Conservation (phyloP, 2,888 invertebrate species). For the Cryptus viduatorius region DNA sequence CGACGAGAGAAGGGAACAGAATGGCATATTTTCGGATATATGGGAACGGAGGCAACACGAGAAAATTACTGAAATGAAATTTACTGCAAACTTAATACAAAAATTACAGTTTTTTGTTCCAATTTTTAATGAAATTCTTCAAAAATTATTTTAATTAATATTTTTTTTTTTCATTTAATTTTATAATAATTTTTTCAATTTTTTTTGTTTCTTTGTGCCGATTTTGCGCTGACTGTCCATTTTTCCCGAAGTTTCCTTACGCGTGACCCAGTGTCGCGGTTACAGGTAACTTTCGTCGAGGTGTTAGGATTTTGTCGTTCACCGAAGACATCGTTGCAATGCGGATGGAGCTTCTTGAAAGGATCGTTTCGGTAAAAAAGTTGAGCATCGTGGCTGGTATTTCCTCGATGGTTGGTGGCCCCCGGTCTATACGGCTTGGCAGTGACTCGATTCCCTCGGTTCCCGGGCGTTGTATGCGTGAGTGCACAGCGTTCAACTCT, state of each 20-base stretch:
- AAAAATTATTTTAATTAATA: no score
- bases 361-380: constrained; percentile 24
- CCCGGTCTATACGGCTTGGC: constrained; percentile 36
- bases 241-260: neutral
- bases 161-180: no score
- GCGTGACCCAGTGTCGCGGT: neutral
- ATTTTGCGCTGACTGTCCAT: neutral
- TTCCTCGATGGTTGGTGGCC: constrained; percentile 55
- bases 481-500: constrained; percentile 35
- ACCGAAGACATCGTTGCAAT: neutral
- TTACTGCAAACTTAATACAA: no score
- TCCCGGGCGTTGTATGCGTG: constrained; percentile 49
- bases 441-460: neutral
- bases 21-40: no score
- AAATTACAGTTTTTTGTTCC: no score
- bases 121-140: no score
- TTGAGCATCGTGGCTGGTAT: constrained; percentile 36
- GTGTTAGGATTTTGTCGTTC: neutral
- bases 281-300: neutral
- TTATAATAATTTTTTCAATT: no score
- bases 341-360: constrained; percentile 42
- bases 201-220: neutral
- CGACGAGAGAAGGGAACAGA: neutral
- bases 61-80: no score
- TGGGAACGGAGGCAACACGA: no score